Evolutionary conservation across 2,113 vertebrate genomes (phyloP), one percentile per base, ranked within the genome.

Genomic region (Sinocyclocheilus rhinocerous): DNA sequence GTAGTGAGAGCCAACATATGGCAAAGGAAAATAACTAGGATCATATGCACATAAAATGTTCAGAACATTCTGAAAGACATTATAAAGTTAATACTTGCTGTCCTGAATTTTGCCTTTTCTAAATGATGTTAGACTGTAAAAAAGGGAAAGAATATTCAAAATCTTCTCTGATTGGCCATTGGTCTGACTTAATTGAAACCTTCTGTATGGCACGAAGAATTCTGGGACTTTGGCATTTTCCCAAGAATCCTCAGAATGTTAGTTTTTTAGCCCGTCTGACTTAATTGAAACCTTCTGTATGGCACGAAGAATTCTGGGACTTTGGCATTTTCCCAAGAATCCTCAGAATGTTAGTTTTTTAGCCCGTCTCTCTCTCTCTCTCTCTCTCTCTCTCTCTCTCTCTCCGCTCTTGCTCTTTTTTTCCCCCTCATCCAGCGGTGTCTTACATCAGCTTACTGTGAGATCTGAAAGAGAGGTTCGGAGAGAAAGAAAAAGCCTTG

Each of bases 221-320:
- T 97, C 96, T 97, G 97, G 97, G 97, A 96, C 92, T 96, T 95
- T 97, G 97, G 97, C 95, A 16, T 22, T 24, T 72, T 92, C 94
- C 97, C 97, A 98, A 95, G 96, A 97, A 98, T 97, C 96, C 84
- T 89, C 96, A 98, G 97, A 97, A 98, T 97, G 97, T 88, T 89
- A 2, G 29, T 86, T 77, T 42, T 87, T 91, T 88, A 90, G 89
- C 87, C 61, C 82, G 88, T 92, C 63, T 76, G 92, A 92, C 92
- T 95, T 97, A 98, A 98, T 98, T 97, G 97, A 97, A 98, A 98
- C 97, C 97, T 95, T 96, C 97, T 98, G 97, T 96, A 95, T 92
- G 91, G 94, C 92, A 95, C 93, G 95, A 93, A 96, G 97, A 97
- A 97, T 96, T 97, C 96, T 97, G 97, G 97, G 97, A 96, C 92